Evolutionary conservation across 1,140 invertebrate genomes (phyloP).

Genomic region (Zaprionus davidi): DNA sequence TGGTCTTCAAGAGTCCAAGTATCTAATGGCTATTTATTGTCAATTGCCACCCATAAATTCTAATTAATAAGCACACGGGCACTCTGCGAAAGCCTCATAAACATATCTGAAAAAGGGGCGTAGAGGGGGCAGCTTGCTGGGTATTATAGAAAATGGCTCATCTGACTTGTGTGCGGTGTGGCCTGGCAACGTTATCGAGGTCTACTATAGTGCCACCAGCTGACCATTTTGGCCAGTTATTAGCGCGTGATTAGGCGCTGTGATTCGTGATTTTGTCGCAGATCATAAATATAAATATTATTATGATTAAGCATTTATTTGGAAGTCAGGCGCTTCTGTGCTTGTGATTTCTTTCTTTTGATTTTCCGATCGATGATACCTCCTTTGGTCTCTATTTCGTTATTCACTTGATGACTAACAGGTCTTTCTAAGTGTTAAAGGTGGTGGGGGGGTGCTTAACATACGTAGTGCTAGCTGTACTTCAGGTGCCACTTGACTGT

Average conservation of each 20-base stretch:
- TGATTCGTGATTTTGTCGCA: conserved; percentile 47
- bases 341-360: not conserved
- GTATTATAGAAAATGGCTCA: conserved; percentile 10
- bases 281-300: conserved; percentile 74
- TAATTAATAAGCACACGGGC: conserved; percentile 69
- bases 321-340: conserved; percentile 27
- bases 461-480: not conserved
- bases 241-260: conserved; percentile 75
- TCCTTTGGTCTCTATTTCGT: conserved; percentile 7
- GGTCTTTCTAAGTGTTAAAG: not conserved
- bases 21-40: conserved; percentile 75
- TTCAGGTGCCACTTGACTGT: conserved; percentile 9
- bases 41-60: conserved; percentile 69
- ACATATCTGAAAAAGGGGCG: conserved; percentile 29
- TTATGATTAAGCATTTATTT: conserved; percentile 29
- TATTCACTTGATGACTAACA: not conserved
- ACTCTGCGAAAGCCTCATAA: conserved; percentile 33
- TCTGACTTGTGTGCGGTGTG: conserved; percentile 2
- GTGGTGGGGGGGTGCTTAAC: not conserved
- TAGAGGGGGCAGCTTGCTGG: not conserved
- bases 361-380: not conserved
- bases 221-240: conserved; percentile 39
- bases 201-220: not conserved
- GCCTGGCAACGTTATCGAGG: conserved; percentile 12
- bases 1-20: conserved; percentile 32